A percentile compares a stretch with the other conserved stretches of the same genome.
Evolutionary conservation across 1,140 invertebrate species (phyloP).

Genomic region (Tetranychus urticae): DNA sequence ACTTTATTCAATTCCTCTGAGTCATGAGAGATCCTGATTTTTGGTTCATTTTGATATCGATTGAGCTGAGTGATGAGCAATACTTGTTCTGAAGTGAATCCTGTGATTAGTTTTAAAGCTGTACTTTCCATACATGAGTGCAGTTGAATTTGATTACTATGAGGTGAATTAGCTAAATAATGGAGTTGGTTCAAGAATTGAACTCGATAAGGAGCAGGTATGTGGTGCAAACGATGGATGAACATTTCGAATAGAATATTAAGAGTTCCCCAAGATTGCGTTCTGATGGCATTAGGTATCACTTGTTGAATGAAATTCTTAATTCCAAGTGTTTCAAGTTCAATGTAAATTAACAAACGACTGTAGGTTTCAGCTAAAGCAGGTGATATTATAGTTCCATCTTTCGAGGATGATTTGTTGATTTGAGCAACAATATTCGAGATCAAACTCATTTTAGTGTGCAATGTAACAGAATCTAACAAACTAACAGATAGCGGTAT

Average conservation of each 20-base stretch:
- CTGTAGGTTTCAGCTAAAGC: conserved; percentile 86
- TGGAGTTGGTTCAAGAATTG: conserved; percentile 68
- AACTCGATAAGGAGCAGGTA: conserved; percentile 77
- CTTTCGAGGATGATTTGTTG: too few species aligned
- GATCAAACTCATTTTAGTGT: conserved; percentile 70
- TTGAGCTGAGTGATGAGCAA: conserved; percentile 29
- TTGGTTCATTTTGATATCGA: conserved; percentile 52
- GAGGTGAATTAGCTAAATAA: conserved; percentile 58
- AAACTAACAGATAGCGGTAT: conserved; percentile 65
- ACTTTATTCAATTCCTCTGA: conserved; percentile 67
- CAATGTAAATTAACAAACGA: conserved; percentile 71
- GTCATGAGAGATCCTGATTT: conserved; percentile 57
- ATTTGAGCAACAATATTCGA: too few species aligned
- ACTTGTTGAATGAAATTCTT: conserved; percentile 86
- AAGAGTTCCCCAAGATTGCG: conserved; percentile 37
- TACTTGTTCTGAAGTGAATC: conserved; percentile 62
- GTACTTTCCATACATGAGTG: conserved; percentile 86
- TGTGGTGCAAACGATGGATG: conserved; percentile 80
- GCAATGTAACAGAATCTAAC: conserved; percentile 78
- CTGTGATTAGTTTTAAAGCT: conserved; percentile 64
- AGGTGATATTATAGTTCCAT: conserved; percentile 35
- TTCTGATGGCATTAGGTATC: conserved; percentile 51
- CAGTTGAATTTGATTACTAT: conserved; percentile 80
- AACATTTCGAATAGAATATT: conserved; percentile 91
- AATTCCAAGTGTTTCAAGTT: conserved; percentile 86